Evolutionary conservation across 1,140 invertebrate genomes (phyloP).

Genomic region (Drosophila auraria): DNA sequence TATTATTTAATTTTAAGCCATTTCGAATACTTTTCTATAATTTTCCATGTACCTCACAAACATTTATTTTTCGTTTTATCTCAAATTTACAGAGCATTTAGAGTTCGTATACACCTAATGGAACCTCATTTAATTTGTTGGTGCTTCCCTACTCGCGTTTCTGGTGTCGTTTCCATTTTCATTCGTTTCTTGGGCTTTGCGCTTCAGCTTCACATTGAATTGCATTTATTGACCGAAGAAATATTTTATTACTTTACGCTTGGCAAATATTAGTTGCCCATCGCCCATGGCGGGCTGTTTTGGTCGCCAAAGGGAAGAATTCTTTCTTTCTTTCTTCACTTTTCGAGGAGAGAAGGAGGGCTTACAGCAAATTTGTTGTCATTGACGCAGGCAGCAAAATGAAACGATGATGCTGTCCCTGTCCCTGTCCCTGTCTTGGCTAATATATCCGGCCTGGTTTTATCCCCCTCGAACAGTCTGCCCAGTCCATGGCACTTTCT

Average conservation of each 20-base stretch:
- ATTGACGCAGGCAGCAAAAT: constrained; percentile 51
- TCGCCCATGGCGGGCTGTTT: constrained; percentile 34
- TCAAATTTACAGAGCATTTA: neutral
- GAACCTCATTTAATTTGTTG: constrained; percentile 28
- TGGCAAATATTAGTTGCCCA: constrained; percentile 76
- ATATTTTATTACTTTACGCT: constrained; percentile 82
- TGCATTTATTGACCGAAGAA: constrained; percentile 75
- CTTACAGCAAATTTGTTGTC: constrained; percentile 47
- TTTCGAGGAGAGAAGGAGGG: neutral
- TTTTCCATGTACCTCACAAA: too few relatives aligned
- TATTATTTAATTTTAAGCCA: too few relatives aligned
- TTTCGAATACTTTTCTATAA: too few relatives aligned
- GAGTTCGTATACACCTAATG: neutral
- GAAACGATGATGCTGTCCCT: constrained; percentile 45
- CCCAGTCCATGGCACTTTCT: constrained; percentile 21
- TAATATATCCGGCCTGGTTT: constrained; percentile 57
- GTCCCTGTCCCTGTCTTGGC: constrained; percentile 37
- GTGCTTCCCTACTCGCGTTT: neutral
- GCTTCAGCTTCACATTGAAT: constrained; percentile 71
- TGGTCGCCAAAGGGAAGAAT: constrained; percentile 1
- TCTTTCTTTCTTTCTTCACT: neutral
- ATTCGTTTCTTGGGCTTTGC: constrained; percentile 23
- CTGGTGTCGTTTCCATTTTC: constrained; percentile 13
- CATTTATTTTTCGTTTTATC: neutral
- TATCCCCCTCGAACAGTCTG: neutral